phyloP scores from a whole-genome alignment of 2,888 invertebrate genomes.

The Dicranocentrus wangi region DNA sequence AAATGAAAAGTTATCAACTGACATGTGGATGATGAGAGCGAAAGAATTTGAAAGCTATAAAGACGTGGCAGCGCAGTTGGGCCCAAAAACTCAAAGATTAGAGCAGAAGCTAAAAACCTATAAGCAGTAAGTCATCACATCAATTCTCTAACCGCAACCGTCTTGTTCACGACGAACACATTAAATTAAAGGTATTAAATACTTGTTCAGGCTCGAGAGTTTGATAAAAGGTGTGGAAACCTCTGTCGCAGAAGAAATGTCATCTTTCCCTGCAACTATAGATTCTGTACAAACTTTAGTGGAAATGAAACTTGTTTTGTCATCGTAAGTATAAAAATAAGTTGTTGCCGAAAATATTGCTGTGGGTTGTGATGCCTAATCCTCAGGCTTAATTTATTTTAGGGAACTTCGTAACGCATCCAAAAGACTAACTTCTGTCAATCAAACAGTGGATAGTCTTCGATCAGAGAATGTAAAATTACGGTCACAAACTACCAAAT shows the following conservation, averaged over 20 bases:
- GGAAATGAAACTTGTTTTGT: slow-evolving; percentile 45
- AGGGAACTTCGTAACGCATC: slow-evolving; percentile 42
- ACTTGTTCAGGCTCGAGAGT: slow-evolving; percentile 41
- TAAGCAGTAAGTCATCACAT: slow-evolving; percentile 23
- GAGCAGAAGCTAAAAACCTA: slow-evolving; percentile 48
- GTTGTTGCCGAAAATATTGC: background rate
- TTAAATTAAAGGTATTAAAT: background rate
- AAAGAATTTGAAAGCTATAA: slow-evolving; percentile 66
- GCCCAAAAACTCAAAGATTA: slow-evolving; percentile 8
- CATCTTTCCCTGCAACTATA: slow-evolving; percentile 12
- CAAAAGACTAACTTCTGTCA: slow-evolving; percentile 32
- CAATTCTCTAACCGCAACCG: background rate
- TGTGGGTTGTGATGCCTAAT: background rate
- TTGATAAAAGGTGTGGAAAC: slow-evolving; percentile 49
- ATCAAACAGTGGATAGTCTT: slow-evolving; percentile 13
- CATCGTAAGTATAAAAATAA: slow-evolving; percentile 52
- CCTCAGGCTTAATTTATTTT: background rate
- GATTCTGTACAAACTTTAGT: slow-evolving; percentile 50
- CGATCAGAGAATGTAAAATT: slow-evolving; percentile 35
- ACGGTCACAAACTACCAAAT: slow-evolving; percentile 1
- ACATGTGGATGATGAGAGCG: slow-evolving; percentile 59
- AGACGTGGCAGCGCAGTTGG: slow-evolving; percentile 37
- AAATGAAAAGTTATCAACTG: slow-evolving; percentile 42
- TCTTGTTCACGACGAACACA: background rate
- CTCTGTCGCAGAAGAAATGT: slow-evolving; percentile 45